phyloP scores from a whole-genome alignment of 2,797 vertebrate genomes.

The Nyctibius grandis region DNA sequence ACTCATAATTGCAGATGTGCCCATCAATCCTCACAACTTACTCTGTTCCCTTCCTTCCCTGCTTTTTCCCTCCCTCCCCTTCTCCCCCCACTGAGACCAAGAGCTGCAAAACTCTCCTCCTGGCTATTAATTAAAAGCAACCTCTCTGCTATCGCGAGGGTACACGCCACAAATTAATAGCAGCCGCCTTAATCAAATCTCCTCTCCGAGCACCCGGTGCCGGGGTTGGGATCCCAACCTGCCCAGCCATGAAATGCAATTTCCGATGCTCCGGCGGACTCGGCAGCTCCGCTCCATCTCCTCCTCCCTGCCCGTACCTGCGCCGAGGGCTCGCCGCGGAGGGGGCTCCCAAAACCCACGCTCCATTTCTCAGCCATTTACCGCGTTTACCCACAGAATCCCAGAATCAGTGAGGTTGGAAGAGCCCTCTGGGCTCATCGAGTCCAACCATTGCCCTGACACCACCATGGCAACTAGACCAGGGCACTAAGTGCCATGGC shows the following conservation, averaged over 20 bases:
- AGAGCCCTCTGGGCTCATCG: too few relatives aligned
- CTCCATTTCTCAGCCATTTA: conserved; percentile 55
- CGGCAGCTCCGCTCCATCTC: neutral
- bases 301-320: neutral
- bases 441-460: too few relatives aligned
- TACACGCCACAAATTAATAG: conserved; percentile 85
- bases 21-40: conserved; percentile 56
- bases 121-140: conserved; percentile 88
- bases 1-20: conserved; percentile 12
- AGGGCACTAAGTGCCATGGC: too few relatives aligned
- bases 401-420: too few relatives aligned
- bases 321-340: accelerated
- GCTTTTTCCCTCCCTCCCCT: neutral
- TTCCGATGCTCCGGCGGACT: conserved; percentile 51
- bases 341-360: conserved; percentile 5
- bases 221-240: conserved; percentile 57
- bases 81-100: conserved; percentile 52
- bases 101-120: conserved; percentile 70
- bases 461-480: too few relatives aligned
- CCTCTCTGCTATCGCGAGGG: conserved; percentile 76
- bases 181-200: conserved; percentile 80
- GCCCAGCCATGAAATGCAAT: conserved; percentile 76
- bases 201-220: conserved; percentile 58
- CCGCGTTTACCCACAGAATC: neutral
- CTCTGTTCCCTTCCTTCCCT: neutral